Evolutionary conservation across 30 jellyfish, hydroid and myxozoan species (phyloP), one percentile per base, ranked within the genome.

Genomic region (Turritopsis rubra): DNA sequence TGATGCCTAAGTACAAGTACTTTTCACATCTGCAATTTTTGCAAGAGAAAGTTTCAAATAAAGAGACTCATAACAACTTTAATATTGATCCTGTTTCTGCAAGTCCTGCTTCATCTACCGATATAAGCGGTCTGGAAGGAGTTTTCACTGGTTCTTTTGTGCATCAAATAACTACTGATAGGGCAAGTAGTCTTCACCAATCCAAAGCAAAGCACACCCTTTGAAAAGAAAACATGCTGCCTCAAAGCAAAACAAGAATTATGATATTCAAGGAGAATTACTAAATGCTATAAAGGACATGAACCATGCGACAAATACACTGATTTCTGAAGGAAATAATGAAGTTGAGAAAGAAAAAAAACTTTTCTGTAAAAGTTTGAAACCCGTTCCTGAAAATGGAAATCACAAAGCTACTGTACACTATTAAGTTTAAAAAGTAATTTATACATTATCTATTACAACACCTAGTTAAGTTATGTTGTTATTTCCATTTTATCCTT

Each of bases 1-100:
- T 84, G 31, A 78, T 88, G 92, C 96, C 96, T 23, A 83, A 83
- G 76, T 88, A 93, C 84, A 88, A 88, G 76, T 88, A 88, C 84
- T 88, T 88, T 75, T 83, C 80, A 72, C 88, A 88, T 74, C 66
- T 88, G 91, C 82, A 29, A 83, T 82, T 88, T 53, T 83, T 88
- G 80, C 87, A 76, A 25, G 92, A 88, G 70, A 76, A 79, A 72
- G 72, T 82, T 23, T 74, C 85, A 72, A 86, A 86, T 68, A 52
- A 53, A 65, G 85, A 88, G 28, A 83, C 92, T 21, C 76, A 68
- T 27, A 68, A 19, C 30, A 1, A 68, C 30, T 68, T 68, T 68
- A 68, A 68, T 27, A 23, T 27, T 68, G 77, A n/a, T 23, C 0
- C 77, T n/a, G 21, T 41, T 41, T 13, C 77, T 7, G 77, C 77